These are phyloP conservation scores for Ophion obscuratus DNA, from an alignment of 2,888 invertebrate species.

Conservation along the genomic window DNA sequence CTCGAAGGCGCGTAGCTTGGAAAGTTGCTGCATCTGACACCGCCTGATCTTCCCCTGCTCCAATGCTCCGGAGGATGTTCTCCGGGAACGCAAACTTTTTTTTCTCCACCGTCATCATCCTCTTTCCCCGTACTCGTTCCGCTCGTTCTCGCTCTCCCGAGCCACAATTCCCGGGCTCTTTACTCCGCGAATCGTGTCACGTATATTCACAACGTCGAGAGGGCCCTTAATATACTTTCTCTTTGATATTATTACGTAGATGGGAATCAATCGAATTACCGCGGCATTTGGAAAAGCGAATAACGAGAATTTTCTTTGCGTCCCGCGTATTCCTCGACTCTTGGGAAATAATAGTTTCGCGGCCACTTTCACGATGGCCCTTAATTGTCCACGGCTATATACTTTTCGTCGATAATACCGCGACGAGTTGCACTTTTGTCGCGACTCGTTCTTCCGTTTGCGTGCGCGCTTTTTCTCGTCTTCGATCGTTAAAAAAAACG, in stretches of 20 bases:
- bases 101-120: conserved; percentile 8
- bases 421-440: not conserved
- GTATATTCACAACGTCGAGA: conserved; percentile 46
- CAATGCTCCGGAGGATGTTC: conserved; percentile 58
- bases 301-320: conserved; percentile 5
- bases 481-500: not conserved
- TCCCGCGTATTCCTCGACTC: not conserved
- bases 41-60: conserved; percentile 46
- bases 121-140: not conserved
- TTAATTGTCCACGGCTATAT: not conserved
- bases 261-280: conserved; percentile 15
- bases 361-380: not conserved
- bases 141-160: conserved; percentile 13
- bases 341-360: not conserved
- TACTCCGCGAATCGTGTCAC: conserved; percentile 49
- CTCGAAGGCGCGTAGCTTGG: conserved; percentile 47
- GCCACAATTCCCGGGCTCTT: conserved; percentile 29
- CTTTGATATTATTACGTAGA: conserved; percentile 36
- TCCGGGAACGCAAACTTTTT: conserved; percentile 49
- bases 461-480: not conserved
- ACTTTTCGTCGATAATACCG: conserved; percentile 1
- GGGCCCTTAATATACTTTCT: conserved; percentile 21
- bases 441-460: too few relatives aligned
- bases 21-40: conserved; percentile 63
- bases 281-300: not conserved